A percentile compares a stretch with the other conserved stretches of the same genome.
Evolutionary conservation across 2,113 vertebrate genomes (phyloP).

Genomic region (Periophthalmus modestus): DNA sequence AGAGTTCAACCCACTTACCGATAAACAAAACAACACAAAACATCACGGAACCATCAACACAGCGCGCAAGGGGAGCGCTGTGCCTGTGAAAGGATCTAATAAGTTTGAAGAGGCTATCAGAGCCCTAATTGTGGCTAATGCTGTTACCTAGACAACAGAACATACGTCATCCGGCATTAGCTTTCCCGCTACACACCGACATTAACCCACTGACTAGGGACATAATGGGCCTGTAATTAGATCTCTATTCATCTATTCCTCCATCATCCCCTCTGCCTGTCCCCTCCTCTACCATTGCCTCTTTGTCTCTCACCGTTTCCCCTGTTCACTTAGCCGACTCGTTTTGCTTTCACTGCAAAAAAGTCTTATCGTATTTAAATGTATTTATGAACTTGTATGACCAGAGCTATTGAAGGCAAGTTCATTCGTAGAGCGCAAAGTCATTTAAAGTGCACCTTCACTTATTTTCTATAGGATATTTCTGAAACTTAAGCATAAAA

Average conservation of each 20-base stretch:
- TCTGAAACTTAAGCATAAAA: too few species aligned
- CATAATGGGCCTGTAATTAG: slow-evolving; percentile 77
- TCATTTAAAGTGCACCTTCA: too few species aligned
- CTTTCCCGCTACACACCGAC: slow-evolving; percentile 74
- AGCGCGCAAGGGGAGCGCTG: slow-evolving; percentile 52
- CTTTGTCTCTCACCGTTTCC: slow-evolving; percentile 9
- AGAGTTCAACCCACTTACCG: background rate
- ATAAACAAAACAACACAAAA: slow-evolving; percentile 1
- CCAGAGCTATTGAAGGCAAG: too few species aligned
- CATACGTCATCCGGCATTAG: slow-evolving; percentile 77
- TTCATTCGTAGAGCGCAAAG: too few species aligned
- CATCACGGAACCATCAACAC: slow-evolving; percentile 9
- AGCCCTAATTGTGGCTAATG: slow-evolving; percentile 72
- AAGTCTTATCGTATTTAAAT: background rate
- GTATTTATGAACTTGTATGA: too few species aligned
- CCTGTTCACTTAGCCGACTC: background rate
- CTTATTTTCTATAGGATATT: too few species aligned
- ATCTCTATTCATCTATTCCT: slow-evolving; percentile 77
- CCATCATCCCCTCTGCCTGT: slow-evolving; percentile 60
- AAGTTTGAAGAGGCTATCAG: slow-evolving; percentile 75
- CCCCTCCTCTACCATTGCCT: slow-evolving; percentile 40
- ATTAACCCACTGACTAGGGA: slow-evolving; percentile 74
- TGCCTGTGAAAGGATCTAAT: slow-evolving; percentile 73
- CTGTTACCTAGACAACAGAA: slow-evolving; percentile 73
- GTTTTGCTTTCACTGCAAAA: background rate